Conservation (phyloP, 2,113 vertebrate species). For the Stictonetta naevosa region DNA sequence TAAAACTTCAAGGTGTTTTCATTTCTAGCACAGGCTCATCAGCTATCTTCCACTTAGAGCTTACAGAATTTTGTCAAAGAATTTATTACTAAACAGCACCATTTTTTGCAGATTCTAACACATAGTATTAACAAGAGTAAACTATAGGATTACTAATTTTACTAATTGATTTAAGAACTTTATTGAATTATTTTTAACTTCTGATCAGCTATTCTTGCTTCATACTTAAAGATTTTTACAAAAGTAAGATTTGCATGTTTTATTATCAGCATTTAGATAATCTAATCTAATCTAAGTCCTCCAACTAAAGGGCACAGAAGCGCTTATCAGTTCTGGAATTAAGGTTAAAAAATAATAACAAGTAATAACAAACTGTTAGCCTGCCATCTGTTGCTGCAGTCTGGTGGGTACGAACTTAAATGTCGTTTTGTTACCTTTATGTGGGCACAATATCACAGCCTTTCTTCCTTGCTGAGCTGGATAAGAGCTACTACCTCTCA, state of each 20-base stretch:
- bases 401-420: not conserved
- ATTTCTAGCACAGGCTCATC: slow-evolving; percentile 5
- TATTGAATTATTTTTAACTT: not conserved
- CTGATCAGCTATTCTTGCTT: not conserved
- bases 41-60: not conserved
- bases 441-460: not conserved
- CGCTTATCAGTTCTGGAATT: not conserved
- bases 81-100: not conserved
- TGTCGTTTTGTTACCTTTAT: not conserved
- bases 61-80: slow-evolving; percentile 22
- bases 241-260: not conserved
- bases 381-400: not conserved
- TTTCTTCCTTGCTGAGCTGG: not conserved
- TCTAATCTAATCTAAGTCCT: not conserved
- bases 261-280: not conserved
- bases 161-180: not conserved
- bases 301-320: not conserved
- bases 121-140: not conserved
- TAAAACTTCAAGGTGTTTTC: not conserved
- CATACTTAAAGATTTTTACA: not conserved
- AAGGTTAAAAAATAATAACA: not conserved
- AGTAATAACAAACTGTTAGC: not conserved
- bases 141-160: not conserved
- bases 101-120: not conserved
- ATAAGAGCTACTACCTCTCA: not conserved